Evolutionary conservation across 2,113 vertebrate genomes (phyloP).

Genomic region (Calonectris borealis): DNA sequence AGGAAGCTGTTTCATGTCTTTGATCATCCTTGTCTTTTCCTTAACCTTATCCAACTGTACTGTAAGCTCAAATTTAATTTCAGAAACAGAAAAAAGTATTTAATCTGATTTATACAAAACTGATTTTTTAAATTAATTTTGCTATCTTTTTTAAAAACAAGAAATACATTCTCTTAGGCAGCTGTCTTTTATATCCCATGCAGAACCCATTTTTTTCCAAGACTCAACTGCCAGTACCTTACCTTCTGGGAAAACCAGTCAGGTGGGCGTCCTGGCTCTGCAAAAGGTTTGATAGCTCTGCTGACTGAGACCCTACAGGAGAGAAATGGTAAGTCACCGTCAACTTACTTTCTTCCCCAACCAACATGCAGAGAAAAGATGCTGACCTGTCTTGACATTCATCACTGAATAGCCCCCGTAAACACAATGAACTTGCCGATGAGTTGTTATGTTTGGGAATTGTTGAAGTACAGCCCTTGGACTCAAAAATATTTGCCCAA

Average conservation of each 20-base stretch:
- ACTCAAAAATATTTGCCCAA: background rate
- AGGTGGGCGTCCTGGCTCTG: constrained; percentile 92
- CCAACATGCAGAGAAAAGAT: background rate
- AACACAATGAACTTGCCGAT: background rate
- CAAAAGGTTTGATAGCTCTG: constrained; percentile 98
- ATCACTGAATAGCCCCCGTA: background rate
- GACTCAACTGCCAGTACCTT: background rate
- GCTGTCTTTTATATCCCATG: background rate
- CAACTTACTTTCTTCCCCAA: background rate
- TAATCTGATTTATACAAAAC: background rate
- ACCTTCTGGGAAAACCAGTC: constrained; percentile 99
- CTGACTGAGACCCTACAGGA: constrained; percentile 93
- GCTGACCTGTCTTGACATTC: background rate
- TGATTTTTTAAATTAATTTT: background rate
- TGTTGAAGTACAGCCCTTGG: background rate
- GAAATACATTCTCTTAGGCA: background rate
- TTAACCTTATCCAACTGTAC: background rate
- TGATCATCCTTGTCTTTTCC: background rate
- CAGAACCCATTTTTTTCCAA: background rate
- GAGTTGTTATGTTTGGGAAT: background rate
- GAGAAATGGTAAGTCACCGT: background rate
- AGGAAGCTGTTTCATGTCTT: background rate
- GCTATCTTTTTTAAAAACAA: background rate
- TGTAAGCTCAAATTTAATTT: background rate
- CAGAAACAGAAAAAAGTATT: background rate